Evolutionary conservation across 2,888 invertebrate species (phyloP).

Genomic region (Psylliodes chrysocephalus): DNA sequence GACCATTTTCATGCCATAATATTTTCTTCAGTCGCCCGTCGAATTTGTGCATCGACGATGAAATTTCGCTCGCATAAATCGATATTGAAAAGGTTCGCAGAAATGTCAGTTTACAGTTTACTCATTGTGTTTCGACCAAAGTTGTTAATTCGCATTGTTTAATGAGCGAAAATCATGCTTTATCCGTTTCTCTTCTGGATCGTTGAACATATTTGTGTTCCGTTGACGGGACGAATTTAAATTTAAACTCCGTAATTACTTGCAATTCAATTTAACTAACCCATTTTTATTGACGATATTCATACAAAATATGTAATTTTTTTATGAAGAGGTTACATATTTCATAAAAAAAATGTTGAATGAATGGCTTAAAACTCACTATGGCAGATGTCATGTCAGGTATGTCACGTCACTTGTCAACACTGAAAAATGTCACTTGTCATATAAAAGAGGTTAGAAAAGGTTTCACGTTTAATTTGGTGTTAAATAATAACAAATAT

Average conservation of each 20-base stretch:
- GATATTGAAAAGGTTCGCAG: conserved; percentile 32
- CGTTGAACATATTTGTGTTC: conserved; percentile 22
- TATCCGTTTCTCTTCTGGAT: conserved; percentile 28
- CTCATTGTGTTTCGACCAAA: conserved; percentile 25
- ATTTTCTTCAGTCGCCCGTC: not conserved
- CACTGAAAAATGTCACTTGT: too few species aligned
- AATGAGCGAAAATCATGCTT: conserved; percentile 33
- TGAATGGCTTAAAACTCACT: too few species aligned
- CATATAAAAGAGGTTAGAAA: too few species aligned
- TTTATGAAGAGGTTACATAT: too few species aligned
- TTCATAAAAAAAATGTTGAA: too few species aligned
- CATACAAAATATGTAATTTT: too few species aligned
- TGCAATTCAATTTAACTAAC: conserved; percentile 23
- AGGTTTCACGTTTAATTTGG: too few species aligned
- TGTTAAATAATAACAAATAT: too few species aligned
- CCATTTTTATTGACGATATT: too few species aligned
- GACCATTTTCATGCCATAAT: too few species aligned
- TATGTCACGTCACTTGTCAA: too few species aligned
- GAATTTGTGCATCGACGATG: conserved; percentile 22
- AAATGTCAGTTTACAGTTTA: conserved; percentile 28
- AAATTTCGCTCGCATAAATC: conserved; percentile 28
- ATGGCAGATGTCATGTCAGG: too few species aligned
- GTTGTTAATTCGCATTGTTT: conserved; percentile 30
- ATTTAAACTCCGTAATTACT: conserved; percentile 30
- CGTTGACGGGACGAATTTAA: conserved; percentile 25